phyloP scores from a whole-genome alignment of 2,888 invertebrate species.

The Zonitis immaculata region DNA sequence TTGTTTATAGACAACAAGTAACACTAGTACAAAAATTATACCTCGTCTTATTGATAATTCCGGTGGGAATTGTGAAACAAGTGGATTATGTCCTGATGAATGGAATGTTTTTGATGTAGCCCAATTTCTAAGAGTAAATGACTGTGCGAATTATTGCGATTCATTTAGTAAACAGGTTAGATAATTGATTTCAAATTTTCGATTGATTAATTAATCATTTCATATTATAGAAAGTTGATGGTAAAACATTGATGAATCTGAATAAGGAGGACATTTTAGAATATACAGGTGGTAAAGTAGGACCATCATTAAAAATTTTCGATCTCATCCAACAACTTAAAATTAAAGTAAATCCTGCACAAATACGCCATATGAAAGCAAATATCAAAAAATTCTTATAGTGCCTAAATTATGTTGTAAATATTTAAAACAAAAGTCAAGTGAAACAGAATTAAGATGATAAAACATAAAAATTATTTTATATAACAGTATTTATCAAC shows the following conservation, averaged over 20 bases:
- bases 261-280: slow-evolving; percentile 88
- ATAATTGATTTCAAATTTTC: slow-evolving; percentile 6
- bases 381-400: slow-evolving; percentile 64
- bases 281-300: slow-evolving; percentile 88
- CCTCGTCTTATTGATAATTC: slow-evolving; percentile 59
- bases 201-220: not conserved
- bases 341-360: slow-evolving; percentile 74
- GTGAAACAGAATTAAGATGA: not conserved
- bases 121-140: slow-evolving; percentile 84
- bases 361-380: slow-evolving; percentile 60
- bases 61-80: slow-evolving; percentile 52
- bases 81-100: slow-evolving; percentile 58
- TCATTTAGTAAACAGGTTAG: slow-evolving; percentile 56
- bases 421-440: slow-evolving; percentile 2
- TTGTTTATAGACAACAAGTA: slow-evolving; percentile 39
- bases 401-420: slow-evolving; percentile 44
- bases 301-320: slow-evolving; percentile 88
- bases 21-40: slow-evolving; percentile 56
- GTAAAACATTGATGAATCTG: slow-evolving; percentile 71
- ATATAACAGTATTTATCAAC: slow-evolving; percentile 1
- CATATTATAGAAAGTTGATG: slow-evolving; percentile 66
- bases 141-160: slow-evolving; percentile 69
- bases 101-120: slow-evolving; percentile 87
- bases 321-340: slow-evolving; percentile 90
- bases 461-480: slow-evolving; percentile 8